Base-by-base conservation (phyloP, 2,888 invertebrate genomes). In the Drosophila engyochracea region DNA sequence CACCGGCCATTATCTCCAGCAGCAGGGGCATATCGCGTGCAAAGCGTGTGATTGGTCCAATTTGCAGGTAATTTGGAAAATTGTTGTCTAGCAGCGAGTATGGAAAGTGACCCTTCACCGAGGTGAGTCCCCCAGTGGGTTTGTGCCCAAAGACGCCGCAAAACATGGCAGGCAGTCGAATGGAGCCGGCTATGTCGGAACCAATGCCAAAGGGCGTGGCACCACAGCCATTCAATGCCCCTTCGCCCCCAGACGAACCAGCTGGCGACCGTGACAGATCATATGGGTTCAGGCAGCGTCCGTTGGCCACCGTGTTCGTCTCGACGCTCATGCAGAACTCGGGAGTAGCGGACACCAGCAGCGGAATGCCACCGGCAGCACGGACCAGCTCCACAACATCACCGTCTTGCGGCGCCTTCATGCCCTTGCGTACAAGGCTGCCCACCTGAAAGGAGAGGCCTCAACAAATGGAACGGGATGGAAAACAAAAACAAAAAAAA, bases 221-320 rank as follows among this genome's bases (percentile, higher is more conserved):
- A 9, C 96, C 97, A 63, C 96, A 93, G 10, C 96, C 96, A 66
- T 97, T 93, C 49, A 97, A 92, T 0, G 97, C 95, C 0, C 94
- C 96, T 68, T 97, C 97, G 6, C 97, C 97, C 41, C 98, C 98
- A 4, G 98, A 98, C n/a, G 98, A 98, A 0, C 99, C 99, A 0
- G 97, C 98, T 0, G 96, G 94, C 0, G 95, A 97, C 80, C 96
- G 94, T 0, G 94, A 94, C 9, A 95, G 94, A 89, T 97, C 95
- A 92, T 98, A 97, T 0, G 99, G 98, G 94, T 99, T 99, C 79
- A 94, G 94, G 0, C 98, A 97, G 54, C 95, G 94, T 0, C 98
- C 98, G 51, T 96, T 95, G 0, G 97, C 94, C 58, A 96, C 95
- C 92, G 98, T 98, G 62, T 94, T 95, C 2, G 97, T 96, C 93